Percentiles rank a stretch among this genome's conserved stretches.
phyloP scores from a whole-genome alignment of 2,888 invertebrate species.

The Carcina quercana region DNA sequence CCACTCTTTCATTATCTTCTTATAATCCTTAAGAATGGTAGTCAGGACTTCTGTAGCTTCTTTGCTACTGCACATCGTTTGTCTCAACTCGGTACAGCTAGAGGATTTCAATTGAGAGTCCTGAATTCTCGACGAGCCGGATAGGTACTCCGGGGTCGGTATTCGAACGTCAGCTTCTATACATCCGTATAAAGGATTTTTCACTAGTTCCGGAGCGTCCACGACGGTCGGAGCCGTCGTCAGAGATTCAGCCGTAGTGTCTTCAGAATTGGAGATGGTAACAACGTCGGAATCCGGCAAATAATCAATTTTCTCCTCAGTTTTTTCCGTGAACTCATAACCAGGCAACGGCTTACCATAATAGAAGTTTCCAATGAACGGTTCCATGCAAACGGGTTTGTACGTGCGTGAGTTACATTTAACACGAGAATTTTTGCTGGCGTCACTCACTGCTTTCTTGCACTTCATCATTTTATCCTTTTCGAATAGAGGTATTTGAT shows the following conservation, averaged over 20 bases:
- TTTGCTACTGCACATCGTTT: constrained; percentile 45
- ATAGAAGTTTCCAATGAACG: constrained; percentile 65
- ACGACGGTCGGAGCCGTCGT: constrained; percentile 48
- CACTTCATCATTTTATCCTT: constrained; percentile 47
- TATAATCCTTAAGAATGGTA: constrained; percentile 58
- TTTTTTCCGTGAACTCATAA: constrained; percentile 47
- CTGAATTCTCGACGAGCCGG: constrained; percentile 41
- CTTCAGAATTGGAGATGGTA: constrained; percentile 52
- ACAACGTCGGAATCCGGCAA: constrained; percentile 60
- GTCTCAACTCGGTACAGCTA: constrained; percentile 57
- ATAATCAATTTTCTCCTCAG: constrained; percentile 57
- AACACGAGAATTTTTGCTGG: constrained; percentile 47
- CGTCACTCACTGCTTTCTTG: constrained; percentile 57
- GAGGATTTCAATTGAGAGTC: constrained; percentile 57
- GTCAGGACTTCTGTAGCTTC: constrained; percentile 38
- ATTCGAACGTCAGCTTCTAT: constrained; percentile 42
- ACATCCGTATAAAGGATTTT: constrained; percentile 61
- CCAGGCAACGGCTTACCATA: constrained; percentile 62
- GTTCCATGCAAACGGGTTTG: constrained; percentile 59
- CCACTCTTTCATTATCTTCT: constrained; percentile 67
- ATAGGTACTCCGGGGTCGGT: constrained; percentile 41
- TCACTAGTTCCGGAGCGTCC: constrained; percentile 53
- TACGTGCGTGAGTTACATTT: constrained; percentile 49
- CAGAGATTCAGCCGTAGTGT: constrained; percentile 47
- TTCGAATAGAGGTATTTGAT: constrained; percentile 64